Percentiles rank a stretch among this genome's conserved stretches.
These are phyloP conservation scores for Zaprionus africanus DNA, from an alignment of 1,140 invertebrate genomes.

Conservation along the genomic window DNA sequence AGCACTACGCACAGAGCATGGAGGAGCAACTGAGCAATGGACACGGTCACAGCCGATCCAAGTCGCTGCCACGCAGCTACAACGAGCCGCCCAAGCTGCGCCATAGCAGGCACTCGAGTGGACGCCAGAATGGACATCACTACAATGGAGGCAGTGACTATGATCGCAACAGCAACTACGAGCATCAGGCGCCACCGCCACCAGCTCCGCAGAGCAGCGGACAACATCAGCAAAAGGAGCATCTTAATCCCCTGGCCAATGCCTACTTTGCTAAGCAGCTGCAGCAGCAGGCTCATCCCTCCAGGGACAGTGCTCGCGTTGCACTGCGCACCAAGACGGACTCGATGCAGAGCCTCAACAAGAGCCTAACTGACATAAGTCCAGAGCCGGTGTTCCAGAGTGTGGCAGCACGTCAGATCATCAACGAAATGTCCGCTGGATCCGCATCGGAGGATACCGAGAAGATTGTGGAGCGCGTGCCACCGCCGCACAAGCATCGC, in stretches of 20 bases:
- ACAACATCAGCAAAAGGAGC: slow-evolving; percentile 68
- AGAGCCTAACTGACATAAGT: slow-evolving; percentile 81
- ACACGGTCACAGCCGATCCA: slow-evolving; percentile 68
- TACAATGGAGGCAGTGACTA: slow-evolving; percentile 63
- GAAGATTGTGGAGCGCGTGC: slow-evolving; percentile 82
- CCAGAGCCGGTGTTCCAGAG: slow-evolving; percentile 90
- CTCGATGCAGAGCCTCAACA: slow-evolving; percentile 84
- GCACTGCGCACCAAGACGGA: slow-evolving; percentile 80
- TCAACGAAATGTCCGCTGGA: slow-evolving; percentile 90
- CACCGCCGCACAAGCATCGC: slow-evolving; percentile 85
- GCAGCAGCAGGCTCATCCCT: slow-evolving; percentile 72
- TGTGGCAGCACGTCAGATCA: slow-evolving; percentile 92
- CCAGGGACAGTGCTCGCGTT: slow-evolving; percentile 66
- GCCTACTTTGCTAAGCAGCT: slow-evolving; percentile 81
- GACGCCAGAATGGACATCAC: slow-evolving; percentile 73
- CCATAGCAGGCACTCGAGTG: slow-evolving; percentile 63
- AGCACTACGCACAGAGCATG: slow-evolving; percentile 47
- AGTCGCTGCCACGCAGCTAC: slow-evolving; percentile 76
- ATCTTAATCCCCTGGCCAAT: slow-evolving; percentile 79
- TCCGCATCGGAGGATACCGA: slow-evolving; percentile 85
- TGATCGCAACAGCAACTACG: slow-evolving; percentile 80
- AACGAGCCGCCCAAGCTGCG: slow-evolving; percentile 70
- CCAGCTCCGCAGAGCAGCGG: slow-evolving; percentile 65
- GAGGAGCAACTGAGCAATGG: slow-evolving; percentile 73
- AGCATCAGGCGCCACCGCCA: slow-evolving; percentile 70